Percentiles rank a stretch among this genome's conserved stretches.
Conservation (phyloP, 2,113 vertebrate species). For the Orientallactaga bullata region DNA sequence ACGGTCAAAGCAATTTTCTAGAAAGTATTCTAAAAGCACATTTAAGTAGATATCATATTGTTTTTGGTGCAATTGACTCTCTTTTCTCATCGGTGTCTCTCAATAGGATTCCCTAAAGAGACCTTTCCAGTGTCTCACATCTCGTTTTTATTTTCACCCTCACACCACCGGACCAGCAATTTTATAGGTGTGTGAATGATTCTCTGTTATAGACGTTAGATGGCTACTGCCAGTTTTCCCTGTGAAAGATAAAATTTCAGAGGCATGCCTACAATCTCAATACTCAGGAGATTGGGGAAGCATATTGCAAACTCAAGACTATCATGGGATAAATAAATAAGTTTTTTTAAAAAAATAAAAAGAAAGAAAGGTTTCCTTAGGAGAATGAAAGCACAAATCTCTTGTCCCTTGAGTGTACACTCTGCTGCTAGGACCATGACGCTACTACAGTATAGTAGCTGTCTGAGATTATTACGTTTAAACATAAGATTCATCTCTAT, state of each 20-base stretch:
- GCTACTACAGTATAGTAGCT: neutral
- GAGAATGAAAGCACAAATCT: neutral
- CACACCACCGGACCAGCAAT: neutral
- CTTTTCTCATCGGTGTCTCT: neutral
- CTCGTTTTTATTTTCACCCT: neutral
- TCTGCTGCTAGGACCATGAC: neutral
- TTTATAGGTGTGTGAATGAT: neutral
- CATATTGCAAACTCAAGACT: neutral
- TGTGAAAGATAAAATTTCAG: conserved; percentile 9
- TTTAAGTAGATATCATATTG: neutral
- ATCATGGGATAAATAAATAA: neutral
- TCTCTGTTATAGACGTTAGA: neutral
- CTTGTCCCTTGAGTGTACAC: neutral
- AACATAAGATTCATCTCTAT: neutral
- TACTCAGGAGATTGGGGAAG: neutral
- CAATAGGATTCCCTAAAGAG: neutral
- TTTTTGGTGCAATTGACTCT: neutral
- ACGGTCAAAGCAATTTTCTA: neutral
- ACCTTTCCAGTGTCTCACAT: neutral
- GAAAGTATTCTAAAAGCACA: neutral
- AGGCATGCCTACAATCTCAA: neutral
- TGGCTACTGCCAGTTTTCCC: neutral
- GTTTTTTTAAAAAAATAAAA: neutral
- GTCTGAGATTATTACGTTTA: neutral
- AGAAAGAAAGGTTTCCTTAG: conserved; percentile 3